Conservation (phyloP, 2,113 vertebrate species). For the Mus musculus region DNA sequence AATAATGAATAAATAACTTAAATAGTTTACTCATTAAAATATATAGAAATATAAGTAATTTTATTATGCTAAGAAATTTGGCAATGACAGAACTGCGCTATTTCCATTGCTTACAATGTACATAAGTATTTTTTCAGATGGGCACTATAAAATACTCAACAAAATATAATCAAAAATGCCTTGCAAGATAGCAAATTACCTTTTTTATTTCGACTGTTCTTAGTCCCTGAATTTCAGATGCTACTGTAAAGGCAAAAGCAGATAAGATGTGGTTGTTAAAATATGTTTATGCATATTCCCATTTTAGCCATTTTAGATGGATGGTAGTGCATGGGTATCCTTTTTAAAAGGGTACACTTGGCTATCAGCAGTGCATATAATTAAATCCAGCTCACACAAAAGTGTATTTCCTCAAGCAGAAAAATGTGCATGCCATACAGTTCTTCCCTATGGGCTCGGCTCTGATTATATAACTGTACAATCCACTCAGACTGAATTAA, state of each 20-base stretch:
- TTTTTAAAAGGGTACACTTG: not conserved
- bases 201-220: constrained; percentile 96
- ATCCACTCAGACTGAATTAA: constrained; percentile 45
- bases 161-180: constrained; percentile 15
- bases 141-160: not conserved
- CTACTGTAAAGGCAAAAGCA: constrained; percentile 81
- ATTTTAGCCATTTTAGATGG: not conserved
- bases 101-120: not conserved
- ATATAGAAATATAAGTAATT: not conserved
- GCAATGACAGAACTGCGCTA: not conserved
- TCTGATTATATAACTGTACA: constrained; percentile 47
- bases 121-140: not conserved
- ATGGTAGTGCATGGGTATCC: not conserved
- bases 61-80: constrained; percentile 22
- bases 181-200: constrained; percentile 82
- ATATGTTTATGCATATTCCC: not conserved
- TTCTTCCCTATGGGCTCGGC: constrained; percentile 35
- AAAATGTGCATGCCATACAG: not conserved
- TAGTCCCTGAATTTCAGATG: constrained; percentile 91
- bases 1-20: too few relatives aligned
- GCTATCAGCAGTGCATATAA: not conserved
- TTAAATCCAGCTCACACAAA: not conserved
- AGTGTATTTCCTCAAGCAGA: not conserved
- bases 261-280: constrained; percentile 56
- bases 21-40: too few relatives aligned